Evolutionary conservation across 2,113 vertebrate species (phyloP), one percentile per base, ranked within the genome.

Genomic region (Gila orcuttii): DNA sequence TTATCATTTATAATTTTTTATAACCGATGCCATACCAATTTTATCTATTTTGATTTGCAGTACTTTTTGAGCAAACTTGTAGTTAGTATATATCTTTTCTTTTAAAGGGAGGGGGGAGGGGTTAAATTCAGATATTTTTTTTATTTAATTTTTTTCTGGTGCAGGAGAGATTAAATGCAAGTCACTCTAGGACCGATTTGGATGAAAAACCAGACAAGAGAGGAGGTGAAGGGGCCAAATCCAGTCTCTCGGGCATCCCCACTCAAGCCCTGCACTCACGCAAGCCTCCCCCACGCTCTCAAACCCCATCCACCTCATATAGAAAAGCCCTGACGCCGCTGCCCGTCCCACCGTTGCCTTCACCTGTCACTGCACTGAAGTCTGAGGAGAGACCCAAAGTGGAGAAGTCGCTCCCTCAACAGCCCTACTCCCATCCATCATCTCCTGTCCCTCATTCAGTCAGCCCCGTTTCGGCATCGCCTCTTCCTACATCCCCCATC

Each of bases 91-190:
- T 52, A 11, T 11, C 2, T 13, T 50, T 50, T 15, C 13, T 15
- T 28, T 13, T 3, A 50, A 33, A 33, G 33, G 33, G 33, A 36
- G 33, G 33, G 33, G 33, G 33, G 4, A 3, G 33, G 33, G 45
- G 45, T 4, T 25, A 19, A 36, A 79, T 74, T 74, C 6, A 17
- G 25, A 47, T 82, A 76, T 75, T 7, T 12, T 77, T 42, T 81
- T 7, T 79, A 42, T 45, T 52, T 5, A 12, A 1, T 19, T 19
- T 21, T 36, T 84, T 10, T 42, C 75, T 76, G 21, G 4, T 85
- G 15, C 93, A 99, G 97, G 97, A 98, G 92, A 96, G 96, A n/a
- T 85, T 99, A 83, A 99, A 98, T 92, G 96, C 95, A 2, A 96
- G 91, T 0, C 97, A 98, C 86, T 97, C 97, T 45, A 95, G 96